Percentiles rank a stretch among this genome's conserved stretches.
phyloP scores from a whole-genome alignment of 92 coral and sea anemone species.

The Umimayanthus chanpuru region DNA sequence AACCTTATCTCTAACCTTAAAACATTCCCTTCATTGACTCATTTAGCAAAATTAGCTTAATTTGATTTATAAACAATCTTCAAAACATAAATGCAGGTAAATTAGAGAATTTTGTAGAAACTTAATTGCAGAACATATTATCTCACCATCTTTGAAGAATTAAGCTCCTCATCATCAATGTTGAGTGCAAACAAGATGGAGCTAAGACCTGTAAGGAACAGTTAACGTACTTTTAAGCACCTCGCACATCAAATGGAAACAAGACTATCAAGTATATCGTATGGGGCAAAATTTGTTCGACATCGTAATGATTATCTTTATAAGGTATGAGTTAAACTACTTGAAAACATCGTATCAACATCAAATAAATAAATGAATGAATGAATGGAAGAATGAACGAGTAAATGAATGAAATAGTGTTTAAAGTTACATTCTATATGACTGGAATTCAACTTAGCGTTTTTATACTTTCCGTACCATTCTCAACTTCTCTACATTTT shows the following conservation, averaged over 20 bases:
- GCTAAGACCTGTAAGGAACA: slow-evolving; percentile 70
- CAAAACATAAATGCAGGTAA: neutral
- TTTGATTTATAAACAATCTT: neutral
- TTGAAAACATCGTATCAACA: neutral
- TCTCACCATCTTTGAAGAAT: slow-evolving; percentile 80
- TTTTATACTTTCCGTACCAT: no score
- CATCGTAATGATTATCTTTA: neutral
- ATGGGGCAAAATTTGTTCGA: neutral
- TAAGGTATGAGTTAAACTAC: neutral
- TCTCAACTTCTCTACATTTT: no score
- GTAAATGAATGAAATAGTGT: no score
- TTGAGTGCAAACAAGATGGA: slow-evolving; percentile 93
- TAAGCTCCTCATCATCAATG: slow-evolving; percentile 89
- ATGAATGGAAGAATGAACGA: no score
- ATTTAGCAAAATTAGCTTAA: neutral
- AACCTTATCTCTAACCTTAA: no score
- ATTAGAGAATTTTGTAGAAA: neutral
- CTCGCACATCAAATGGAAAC: neutral
- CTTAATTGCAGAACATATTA: neutral
- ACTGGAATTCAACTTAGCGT: no score
- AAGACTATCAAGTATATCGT: no score
- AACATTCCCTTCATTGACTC: no score
- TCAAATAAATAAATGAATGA: neutral
- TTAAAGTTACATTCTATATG: no score
- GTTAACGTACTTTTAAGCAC: neutral